Base-by-base conservation (phyloP, 2,888 invertebrate species). In the Magallana nippona region DNA sequence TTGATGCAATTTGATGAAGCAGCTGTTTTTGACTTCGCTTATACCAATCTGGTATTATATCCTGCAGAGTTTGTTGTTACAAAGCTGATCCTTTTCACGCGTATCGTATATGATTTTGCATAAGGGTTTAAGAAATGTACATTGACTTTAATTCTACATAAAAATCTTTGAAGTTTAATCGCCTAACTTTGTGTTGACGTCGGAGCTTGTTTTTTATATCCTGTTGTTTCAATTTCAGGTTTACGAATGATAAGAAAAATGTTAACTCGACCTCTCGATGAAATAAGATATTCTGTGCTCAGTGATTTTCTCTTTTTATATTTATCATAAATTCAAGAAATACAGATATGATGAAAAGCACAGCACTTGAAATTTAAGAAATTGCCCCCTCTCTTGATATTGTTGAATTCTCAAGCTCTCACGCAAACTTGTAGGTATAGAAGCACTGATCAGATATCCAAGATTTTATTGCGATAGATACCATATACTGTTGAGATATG, bases 211-310 rank as follows among this genome's bases (percentile, higher is more conserved):
- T 44, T 71, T 71, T 71, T 71, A 22, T 22, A 15, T 71, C 32
- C 71, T 71, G 27, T 11, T 71, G 13, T 27, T 71, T 71, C 27
- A 13, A 27, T 71, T 71, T 15, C 13, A 27, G 32, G 27, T 71
- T 5, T 71, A 71, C 15, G 15, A 71, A 71, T 27, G 71, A 71
- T 71, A 71, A 71, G 71, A 32, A 27, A 71, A 60, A 44, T n/a
- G 60, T 15, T 60, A 60, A 60, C 60, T 60, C 60, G n/a, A 60
- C 60, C 60, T 8, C 60, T 44, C 44, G n/a, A 15, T n/a, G 15
- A 60, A 60, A 71, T 27, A 2, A 15, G 32, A 27, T 71, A 71
- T 15, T 71, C 32, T 19, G 15, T 2, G 1, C 10, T 13, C 27
- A 27, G 60, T 60, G n/a, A 19, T 19, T 60, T 60, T 60, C 19